A percentile compares a stretch with the other conserved stretches of the same genome.
These are phyloP conservation scores for Physeter macrocephalus DNA, from an alignment of 2,113 vertebrate genomes.

Conservation along the genomic window DNA sequence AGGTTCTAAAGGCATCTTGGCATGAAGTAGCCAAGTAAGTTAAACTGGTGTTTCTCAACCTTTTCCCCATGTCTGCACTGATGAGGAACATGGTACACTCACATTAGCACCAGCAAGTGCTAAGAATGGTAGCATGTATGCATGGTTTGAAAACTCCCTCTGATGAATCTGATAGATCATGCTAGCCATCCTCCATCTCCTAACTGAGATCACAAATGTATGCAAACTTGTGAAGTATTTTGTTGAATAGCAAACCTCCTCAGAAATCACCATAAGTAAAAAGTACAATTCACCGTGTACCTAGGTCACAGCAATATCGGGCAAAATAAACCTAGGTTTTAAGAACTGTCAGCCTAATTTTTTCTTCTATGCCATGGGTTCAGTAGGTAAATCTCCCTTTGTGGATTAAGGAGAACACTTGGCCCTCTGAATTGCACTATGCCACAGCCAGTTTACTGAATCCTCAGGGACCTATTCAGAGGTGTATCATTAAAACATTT, in stretches of 20 bases:
- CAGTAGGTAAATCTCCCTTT: background rate
- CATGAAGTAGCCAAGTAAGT: background rate
- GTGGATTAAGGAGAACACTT: background rate
- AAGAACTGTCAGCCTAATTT: background rate
- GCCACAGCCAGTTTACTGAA: background rate
- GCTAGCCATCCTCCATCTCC: background rate
- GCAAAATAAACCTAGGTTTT: background rate
- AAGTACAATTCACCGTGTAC: background rate
- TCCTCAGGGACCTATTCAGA: background rate
- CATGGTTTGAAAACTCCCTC: background rate
- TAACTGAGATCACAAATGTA: background rate
- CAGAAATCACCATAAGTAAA: background rate
- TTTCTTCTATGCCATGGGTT: background rate
- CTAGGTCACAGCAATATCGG: background rate
- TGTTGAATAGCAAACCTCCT: background rate
- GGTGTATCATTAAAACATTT: too few species aligned
- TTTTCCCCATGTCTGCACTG: background rate
- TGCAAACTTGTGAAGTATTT: background rate
- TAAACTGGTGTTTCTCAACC: background rate
- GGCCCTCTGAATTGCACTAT: background rate
- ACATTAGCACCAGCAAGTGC: too few species aligned
- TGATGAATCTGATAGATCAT: background rate
- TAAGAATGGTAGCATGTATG: background rate
- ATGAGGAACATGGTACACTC: background rate
- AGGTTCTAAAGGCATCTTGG: background rate